These are phyloP conservation scores for Loripinus fragilis DNA, from an alignment of 2,888 invertebrate species.

Conservation along the genomic window DNA sequence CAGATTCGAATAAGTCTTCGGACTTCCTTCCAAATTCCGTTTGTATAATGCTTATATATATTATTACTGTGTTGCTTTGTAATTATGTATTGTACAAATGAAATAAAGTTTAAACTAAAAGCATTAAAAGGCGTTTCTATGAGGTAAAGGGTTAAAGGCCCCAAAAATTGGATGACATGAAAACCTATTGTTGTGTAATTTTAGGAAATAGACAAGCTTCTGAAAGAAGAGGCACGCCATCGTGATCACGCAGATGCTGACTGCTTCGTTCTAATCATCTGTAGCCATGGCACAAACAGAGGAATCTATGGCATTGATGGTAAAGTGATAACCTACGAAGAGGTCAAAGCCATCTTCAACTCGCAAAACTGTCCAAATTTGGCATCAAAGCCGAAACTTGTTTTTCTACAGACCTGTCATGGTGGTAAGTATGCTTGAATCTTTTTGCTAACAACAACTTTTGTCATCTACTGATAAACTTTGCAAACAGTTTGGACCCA, in stretches of 20 bases:
- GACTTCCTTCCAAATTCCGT: too few species aligned
- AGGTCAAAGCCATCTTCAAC: slow-evolving; percentile 57
- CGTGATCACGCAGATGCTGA: slow-evolving; percentile 52
- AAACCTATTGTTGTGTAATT: neutral
- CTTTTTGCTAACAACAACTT: too few species aligned
- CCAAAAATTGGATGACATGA: too few species aligned
- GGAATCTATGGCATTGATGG: slow-evolving; percentile 66
- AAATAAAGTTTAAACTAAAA: too few species aligned
- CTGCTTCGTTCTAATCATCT: slow-evolving; percentile 62
- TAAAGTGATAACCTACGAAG: slow-evolving; percentile 39
- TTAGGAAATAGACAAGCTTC: slow-evolving; percentile 48
- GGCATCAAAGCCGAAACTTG: slow-evolving; percentile 67
- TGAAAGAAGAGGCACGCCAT: slow-evolving; percentile 42
- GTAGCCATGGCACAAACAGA: slow-evolving; percentile 59
- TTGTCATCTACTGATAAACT: neutral
- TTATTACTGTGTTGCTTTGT: too few species aligned
- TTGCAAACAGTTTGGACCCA: slow-evolving; percentile 2
- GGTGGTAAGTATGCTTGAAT: slow-evolving; percentile 56
- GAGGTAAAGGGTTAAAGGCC: too few species aligned
- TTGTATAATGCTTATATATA: too few species aligned
- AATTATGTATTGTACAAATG: too few species aligned
- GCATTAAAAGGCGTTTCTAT: too few species aligned
- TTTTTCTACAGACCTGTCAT: slow-evolving; percentile 71
- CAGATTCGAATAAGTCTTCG: too few species aligned
- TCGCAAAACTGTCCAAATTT: slow-evolving; percentile 58